Conservation (phyloP, 2,113 vertebrate genomes). For the Scartelaos histophorus region DNA sequence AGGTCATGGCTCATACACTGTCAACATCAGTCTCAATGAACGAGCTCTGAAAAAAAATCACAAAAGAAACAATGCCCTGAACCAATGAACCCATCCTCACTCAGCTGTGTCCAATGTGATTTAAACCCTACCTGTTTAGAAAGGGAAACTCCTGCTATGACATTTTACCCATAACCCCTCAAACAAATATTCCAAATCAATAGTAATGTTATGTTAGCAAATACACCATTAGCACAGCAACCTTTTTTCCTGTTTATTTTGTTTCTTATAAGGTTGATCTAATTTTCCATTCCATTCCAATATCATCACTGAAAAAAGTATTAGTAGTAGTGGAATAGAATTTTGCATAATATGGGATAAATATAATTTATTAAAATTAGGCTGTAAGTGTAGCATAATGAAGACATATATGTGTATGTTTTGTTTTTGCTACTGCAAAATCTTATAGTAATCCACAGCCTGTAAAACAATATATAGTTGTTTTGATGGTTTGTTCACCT, state of each 20-base stretch:
- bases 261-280: too few species aligned
- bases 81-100: neutral
- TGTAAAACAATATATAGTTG: too few species aligned
- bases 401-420: neutral
- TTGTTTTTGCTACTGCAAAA: neutral
- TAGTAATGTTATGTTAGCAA: neutral
- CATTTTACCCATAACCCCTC: neutral
- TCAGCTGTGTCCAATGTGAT: neutral
- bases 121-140: slow-evolving; percentile 23
- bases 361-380: neutral
- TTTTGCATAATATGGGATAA: neutral
- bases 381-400: neutral
- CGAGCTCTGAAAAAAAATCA: slow-evolving; percentile 14
- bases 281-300: neutral
- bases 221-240: neutral
- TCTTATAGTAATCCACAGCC: neutral
- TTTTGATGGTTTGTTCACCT: neutral
- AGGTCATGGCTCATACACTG: slow-evolving; percentile 32
- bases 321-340: neutral
- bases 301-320: neutral
- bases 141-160: neutral
- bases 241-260: too few species aligned
- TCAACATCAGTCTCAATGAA: slow-evolving; percentile 10
- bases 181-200: neutral
- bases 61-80: slow-evolving; percentile 60